Conservation (phyloP, 2,113 vertebrate genomes). For the Sebastes schlegelii region DNA sequence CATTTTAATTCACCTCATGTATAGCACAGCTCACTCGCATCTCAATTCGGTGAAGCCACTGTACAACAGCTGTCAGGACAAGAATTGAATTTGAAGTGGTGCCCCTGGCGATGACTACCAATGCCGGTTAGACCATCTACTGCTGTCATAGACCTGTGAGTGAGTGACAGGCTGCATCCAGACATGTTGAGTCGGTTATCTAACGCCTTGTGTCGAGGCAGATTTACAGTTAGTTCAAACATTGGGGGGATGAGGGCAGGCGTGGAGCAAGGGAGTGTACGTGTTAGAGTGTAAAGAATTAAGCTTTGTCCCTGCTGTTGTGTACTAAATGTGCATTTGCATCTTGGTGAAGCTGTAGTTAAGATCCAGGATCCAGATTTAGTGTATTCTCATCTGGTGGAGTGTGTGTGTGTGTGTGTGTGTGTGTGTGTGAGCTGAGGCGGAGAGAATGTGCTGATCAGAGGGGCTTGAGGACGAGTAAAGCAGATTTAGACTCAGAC, state of each 20-base stretch:
- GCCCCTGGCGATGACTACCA: constrained; percentile 50
- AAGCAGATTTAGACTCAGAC: constrained; percentile 88
- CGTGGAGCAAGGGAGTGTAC: constrained; percentile 8
- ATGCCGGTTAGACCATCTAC: constrained; percentile 27
- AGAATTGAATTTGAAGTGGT: constrained; percentile 49
- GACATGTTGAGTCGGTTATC: constrained; percentile 72
- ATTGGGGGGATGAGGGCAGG: not conserved
- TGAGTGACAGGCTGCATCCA: constrained; percentile 45
- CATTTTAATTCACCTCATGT: constrained; percentile 57
- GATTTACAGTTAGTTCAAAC: constrained; percentile 60
- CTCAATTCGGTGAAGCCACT: constrained; percentile 47
- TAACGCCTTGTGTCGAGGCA: constrained; percentile 67
- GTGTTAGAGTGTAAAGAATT: constrained; percentile 66
- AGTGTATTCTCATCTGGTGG: constrained; percentile 85
- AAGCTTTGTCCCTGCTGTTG: constrained; percentile 61
- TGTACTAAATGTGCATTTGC: constrained; percentile 83
- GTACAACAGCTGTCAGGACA: constrained; percentile 58
- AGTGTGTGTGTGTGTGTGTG: constrained; percentile 29
- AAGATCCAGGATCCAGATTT: constrained; percentile 90
- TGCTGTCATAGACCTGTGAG: constrained; percentile 45
- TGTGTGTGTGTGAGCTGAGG: constrained; percentile 21
- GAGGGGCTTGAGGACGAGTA: constrained; percentile 85
- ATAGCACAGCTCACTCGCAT: constrained; percentile 42
- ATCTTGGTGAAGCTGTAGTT: constrained; percentile 89
- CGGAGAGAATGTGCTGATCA: constrained; percentile 72